These are phyloP conservation scores for Chydorus sphaericus DNA, from an alignment of 2,888 invertebrate genomes.

Conservation along the genomic window DNA sequence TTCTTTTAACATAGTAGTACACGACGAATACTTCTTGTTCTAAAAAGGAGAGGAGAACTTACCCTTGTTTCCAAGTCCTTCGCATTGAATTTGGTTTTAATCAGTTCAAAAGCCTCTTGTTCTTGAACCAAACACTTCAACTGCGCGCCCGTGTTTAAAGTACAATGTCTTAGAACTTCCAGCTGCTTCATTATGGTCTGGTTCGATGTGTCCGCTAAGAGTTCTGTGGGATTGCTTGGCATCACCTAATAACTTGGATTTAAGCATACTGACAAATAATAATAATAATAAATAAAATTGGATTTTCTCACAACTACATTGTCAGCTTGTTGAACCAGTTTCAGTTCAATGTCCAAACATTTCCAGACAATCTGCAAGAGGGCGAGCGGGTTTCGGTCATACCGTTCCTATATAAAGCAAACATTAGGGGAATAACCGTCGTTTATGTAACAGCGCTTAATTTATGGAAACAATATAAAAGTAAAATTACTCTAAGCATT, in stretches of 20 bases:
- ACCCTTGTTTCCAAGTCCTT: conserved; percentile 7
- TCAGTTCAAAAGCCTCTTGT: conserved; percentile 70
- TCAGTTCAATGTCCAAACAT: conserved; percentile 59
- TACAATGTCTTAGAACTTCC: conserved; percentile 48
- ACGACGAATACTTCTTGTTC: conserved; percentile 9
- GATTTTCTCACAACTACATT: conserved; percentile 29
- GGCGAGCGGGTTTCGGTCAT: conserved; percentile 51
- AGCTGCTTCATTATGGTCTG: conserved; percentile 47
- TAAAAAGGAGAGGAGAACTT: conserved; percentile 7
- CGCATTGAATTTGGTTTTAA: conserved; percentile 52
- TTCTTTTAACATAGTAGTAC: conserved; percentile 12
- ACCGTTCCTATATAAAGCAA: conserved; percentile 35
- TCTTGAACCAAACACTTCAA: conserved; percentile 61
- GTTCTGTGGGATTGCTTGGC: neutral
- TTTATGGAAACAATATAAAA: neutral
- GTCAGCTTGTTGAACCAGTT: conserved; percentile 46
- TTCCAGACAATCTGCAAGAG: conserved; percentile 63
- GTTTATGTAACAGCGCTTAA: neutral
- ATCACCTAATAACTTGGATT: neutral
- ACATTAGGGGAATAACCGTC: conserved; percentile 15
- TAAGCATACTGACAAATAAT: too few species aligned
- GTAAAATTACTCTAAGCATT: conserved; percentile 44
- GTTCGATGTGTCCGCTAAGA: conserved; percentile 17
- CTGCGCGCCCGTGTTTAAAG: conserved; percentile 56
- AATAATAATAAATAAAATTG: neutral